These are phyloP conservation scores for Pangasianodon hypophthalmus DNA, from an alignment of 2,113 vertebrate species.

Conservation along the genomic window DNA sequence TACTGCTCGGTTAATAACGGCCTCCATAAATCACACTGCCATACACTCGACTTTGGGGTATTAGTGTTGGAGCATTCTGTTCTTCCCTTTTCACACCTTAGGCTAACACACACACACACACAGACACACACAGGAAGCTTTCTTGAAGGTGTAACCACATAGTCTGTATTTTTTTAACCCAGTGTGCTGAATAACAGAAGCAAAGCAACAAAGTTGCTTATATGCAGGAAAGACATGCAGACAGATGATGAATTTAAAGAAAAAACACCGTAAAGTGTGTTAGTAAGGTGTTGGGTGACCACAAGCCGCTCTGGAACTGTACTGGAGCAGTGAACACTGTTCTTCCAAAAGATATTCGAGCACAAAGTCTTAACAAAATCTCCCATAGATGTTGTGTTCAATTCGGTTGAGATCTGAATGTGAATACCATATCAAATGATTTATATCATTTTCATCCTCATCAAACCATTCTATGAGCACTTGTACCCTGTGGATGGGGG, in stretches of 20 bases:
- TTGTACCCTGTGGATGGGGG: background rate
- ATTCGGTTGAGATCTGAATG: background rate
- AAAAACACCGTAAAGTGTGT: background rate
- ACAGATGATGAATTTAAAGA: background rate
- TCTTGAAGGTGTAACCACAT: background rate
- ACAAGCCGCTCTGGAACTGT: background rate
- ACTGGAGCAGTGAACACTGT: background rate
- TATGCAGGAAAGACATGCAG: background rate
- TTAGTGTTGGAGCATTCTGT: slow-evolving; percentile 67
- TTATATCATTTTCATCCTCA: background rate
- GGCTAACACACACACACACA: slow-evolving; percentile 38
- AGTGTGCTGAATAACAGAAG: background rate
- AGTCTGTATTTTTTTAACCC: background rate
- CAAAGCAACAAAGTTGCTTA: background rate
- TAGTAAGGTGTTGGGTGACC: background rate
- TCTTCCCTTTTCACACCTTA: slow-evolving; percentile 61
- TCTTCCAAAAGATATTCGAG: background rate
- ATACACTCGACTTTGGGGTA: slow-evolving; percentile 65
- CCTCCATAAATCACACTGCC: slow-evolving; percentile 70
- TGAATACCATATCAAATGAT: background rate
- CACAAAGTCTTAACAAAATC: background rate
- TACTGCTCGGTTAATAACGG: slow-evolving; percentile 69
- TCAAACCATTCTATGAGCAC: background rate
- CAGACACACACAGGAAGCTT: background rate
- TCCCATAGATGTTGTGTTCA: background rate